These are phyloP conservation scores for Anomalospiza imberbis DNA, from an alignment of 2,797 vertebrate species.

Conservation along the genomic window DNA sequence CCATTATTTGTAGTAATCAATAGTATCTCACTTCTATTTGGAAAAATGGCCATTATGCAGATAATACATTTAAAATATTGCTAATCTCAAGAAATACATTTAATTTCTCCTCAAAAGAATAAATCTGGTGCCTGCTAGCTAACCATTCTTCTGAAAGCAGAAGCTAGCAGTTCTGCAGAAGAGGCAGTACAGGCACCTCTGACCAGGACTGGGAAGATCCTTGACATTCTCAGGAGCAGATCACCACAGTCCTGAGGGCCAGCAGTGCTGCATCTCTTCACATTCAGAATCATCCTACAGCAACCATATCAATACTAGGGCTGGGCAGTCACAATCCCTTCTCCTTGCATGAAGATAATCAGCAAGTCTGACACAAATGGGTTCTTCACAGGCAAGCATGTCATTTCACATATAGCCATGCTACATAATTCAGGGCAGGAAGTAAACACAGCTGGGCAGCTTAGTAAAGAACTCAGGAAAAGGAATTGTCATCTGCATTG, in stretches of 20 bases:
- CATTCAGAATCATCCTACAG: not conserved
- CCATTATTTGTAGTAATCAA: not conserved
- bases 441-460: not conserved
- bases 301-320: not conserved
- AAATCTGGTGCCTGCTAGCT: not conserved
- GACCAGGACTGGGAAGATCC: not conserved
- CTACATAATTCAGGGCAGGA: not conserved
- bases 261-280: not conserved
- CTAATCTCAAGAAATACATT: not conserved
- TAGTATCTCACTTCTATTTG: not conserved
- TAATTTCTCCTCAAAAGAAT: not conserved
- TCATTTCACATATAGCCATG: not conserved
- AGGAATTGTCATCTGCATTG: not conserved
- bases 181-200: not conserved
- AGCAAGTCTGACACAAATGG: not conserved
- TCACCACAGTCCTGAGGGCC: not conserved
- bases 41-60: not conserved
- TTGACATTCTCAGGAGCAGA: not conserved
- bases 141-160: not conserved
- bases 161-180: not conserved
- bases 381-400: not conserved
- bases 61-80: not conserved
- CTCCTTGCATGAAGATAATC: not conserved
- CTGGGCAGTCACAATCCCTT: not conserved
- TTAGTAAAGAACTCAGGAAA: not conserved